Conservation (phyloP, 1,140 invertebrate genomes). For the Drosophila aff. region DNA sequence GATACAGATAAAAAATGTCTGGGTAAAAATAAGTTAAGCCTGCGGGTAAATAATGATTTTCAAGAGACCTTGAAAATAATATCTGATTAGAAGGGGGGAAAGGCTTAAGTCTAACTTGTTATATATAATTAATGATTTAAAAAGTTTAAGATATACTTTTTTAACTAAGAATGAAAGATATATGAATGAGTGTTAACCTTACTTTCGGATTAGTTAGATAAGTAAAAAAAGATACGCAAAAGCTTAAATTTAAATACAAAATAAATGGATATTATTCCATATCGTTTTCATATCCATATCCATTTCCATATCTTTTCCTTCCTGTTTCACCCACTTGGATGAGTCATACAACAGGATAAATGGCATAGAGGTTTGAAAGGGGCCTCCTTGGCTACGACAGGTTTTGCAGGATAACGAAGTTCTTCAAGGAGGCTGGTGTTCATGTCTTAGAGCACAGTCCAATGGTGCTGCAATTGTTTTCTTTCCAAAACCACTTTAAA, state of each 20-base stretch:
- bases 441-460: background rate
- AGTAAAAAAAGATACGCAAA: too few species aligned
- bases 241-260: too few species aligned
- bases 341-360: too few species aligned
- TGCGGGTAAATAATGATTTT: background rate
- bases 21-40: background rate
- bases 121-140: too few species aligned
- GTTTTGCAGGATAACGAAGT: background rate
- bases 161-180: background rate
- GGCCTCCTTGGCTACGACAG: background rate
- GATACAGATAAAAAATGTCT: background rate
- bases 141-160: background rate
- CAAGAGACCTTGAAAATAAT: background rate
- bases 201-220: too few species aligned
- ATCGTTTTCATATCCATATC: too few species aligned
- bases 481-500: background rate
- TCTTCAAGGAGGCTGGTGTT: background rate
- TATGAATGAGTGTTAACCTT: too few species aligned
- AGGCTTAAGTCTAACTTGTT: too few species aligned
- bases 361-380: background rate
- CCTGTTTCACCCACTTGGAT: too few species aligned
- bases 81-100: background rate
- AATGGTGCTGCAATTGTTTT: background rate
- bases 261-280: too few species aligned
- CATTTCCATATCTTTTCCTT: too few species aligned